Conservation (phyloP, 2,888 invertebrate genomes). For the Auanema freiburgensis region DNA sequence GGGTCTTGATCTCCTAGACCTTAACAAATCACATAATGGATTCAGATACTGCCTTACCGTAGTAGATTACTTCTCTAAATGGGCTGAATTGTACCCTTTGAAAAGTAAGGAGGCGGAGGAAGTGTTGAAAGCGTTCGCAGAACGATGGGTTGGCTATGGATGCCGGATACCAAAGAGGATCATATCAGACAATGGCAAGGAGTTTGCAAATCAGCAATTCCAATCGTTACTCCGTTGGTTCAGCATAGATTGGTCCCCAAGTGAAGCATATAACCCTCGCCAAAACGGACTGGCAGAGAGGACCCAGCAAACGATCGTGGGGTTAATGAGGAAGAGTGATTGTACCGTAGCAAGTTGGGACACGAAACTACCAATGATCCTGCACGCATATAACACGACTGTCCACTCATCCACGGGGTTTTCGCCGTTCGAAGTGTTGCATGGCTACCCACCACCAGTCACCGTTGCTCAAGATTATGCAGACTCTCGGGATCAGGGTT, state of each 20-base stretch:
- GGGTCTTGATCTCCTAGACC: slow-evolving; percentile 23
- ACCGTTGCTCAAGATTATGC: too few relatives aligned
- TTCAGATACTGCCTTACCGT: slow-evolving; percentile 23
- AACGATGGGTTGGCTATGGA: slow-evolving; percentile 23
- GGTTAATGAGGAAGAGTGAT: slow-evolving; percentile 21
- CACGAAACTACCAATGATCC: slow-evolving; percentile 19
- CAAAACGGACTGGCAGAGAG: too few relatives aligned
- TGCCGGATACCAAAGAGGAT: slow-evolving; percentile 20
- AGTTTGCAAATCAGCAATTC: slow-evolving; percentile 18
- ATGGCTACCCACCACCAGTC: slow-evolving; percentile 5
- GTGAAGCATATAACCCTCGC: slow-evolving; percentile 32
- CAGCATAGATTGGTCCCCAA: slow-evolving; percentile 10
- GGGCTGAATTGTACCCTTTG: slow-evolving; percentile 16
- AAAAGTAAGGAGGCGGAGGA: slow-evolving; percentile 26
- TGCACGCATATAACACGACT: slow-evolving; percentile 33
- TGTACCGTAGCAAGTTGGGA: slow-evolving; percentile 26
- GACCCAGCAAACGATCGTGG: slow-evolving; percentile 23
- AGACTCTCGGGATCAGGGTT: too few relatives aligned
- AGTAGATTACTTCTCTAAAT: slow-evolving; percentile 29
- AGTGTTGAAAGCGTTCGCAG: slow-evolving; percentile 19
- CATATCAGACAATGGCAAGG: slow-evolving; percentile 24
- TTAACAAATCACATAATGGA: slow-evolving; percentile 16
- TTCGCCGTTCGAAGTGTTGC: slow-evolving; percentile 17
- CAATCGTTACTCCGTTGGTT: slow-evolving; percentile 15
- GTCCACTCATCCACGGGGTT: slow-evolving; percentile 26